Base-by-base conservation (phyloP, 2,888 invertebrate genomes). In the Erannis defoliaria region DNA sequence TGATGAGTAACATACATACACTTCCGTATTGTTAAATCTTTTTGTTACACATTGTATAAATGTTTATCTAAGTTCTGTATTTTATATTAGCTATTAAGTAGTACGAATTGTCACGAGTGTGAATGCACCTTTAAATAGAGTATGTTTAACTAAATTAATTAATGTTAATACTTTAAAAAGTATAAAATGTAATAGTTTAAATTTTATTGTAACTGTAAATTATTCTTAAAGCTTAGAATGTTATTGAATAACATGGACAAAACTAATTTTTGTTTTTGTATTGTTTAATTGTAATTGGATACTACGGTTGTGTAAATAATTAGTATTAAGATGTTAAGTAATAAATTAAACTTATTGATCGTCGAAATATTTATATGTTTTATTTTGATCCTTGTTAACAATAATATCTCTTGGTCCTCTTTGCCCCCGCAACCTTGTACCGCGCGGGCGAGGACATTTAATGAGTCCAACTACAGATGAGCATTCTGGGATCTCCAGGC, bases 271-370 rank as follows among this genome's bases (percentile, higher is more conserved):
- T 67, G 70, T 71, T 72, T 72, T 76, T 67, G 68, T 72, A 71
- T 71, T 60, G 55, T 64, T 67, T 77, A 75, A 72, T 75, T 62
- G 40, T 70, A 77, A 68, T 64, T 71, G 74, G 72, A 78, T 78
- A 78, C 73, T 78, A 78, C 73, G 81, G 81, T 84, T 85, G 82
- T 89, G 89, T 89, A 89, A 77, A 89, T 88, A 89, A 69, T 65
- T 58, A 40, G 48, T 50, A 50, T 65, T 78, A 75, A 72, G 61
- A 43, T 70, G 68, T 70, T 70, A 89, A 89, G 84, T 75, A 85
- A 85, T 86, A 90, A 88, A 89, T 75, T 86, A 90, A 88, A 89
- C 75, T 82, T 82, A 88, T 83, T 85, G 85, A 85, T 81, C 85
- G 84, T 88, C 83, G 64, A 63, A 68, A 67, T 71, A 61, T 54